Evolutionary conservation across 1,140 invertebrate species (phyloP).

Genomic region (Drosophila orosa): DNA sequence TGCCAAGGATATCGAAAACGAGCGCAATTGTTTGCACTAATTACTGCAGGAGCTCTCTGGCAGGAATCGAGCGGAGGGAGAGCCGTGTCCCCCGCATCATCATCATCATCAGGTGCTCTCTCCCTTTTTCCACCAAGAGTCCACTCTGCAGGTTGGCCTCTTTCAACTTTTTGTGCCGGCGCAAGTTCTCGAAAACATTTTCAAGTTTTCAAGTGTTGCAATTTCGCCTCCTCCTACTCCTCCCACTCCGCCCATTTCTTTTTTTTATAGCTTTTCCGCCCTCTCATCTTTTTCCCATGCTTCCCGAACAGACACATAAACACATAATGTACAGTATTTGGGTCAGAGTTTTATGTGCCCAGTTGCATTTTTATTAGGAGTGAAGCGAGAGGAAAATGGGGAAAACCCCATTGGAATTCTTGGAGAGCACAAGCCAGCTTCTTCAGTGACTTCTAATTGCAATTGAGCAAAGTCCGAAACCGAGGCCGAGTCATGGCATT

Average conservation of each 20-base stretch:
- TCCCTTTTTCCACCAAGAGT: neutral
- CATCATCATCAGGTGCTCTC: constrained; percentile 21
- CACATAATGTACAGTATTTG: constrained; percentile 79
- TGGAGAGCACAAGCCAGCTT: constrained; percentile 41
- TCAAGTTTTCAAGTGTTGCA: constrained; percentile 80
- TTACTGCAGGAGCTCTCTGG: constrained; percentile 53
- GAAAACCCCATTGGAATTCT: constrained; percentile 42
- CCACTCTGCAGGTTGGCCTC: constrained; percentile 54
- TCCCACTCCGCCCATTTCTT: neutral
- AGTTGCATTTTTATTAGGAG: constrained; percentile 55
- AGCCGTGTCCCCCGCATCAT: neutral
- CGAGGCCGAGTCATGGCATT: constrained; percentile 31
- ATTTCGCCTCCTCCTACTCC: constrained; percentile 32
- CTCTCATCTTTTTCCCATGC: neutral
- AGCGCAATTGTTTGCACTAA: constrained; percentile 80
- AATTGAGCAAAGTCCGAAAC: constrained; percentile 69
- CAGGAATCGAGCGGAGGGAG: neutral
- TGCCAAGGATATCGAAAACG: constrained; percentile 64
- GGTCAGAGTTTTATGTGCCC: constrained; percentile 63
- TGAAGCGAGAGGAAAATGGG: neutral
- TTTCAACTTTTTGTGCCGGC: constrained; percentile 62
- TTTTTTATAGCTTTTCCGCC: constrained; percentile 13
- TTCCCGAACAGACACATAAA: constrained; percentile 57
- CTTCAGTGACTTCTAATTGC: constrained; percentile 73
- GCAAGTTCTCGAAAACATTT: constrained; percentile 76